phyloP scores from a whole-genome alignment of 2,113 vertebrate species.

The Peromyscus californicus region DNA sequence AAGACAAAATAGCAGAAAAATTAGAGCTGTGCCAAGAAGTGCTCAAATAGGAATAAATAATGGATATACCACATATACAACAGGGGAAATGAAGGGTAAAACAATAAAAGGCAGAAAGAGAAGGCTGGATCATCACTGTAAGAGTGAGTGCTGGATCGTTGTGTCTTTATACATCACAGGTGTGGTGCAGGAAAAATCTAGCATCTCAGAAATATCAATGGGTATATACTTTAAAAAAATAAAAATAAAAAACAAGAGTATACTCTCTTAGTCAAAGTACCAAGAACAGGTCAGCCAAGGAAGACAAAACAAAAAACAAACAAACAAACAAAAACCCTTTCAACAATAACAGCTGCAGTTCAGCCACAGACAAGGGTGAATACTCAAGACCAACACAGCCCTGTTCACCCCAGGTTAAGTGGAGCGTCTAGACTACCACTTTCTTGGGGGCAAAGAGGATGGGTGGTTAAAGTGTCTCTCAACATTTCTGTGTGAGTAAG shows the following conservation, averaged over 20 bases:
- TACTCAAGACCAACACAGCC: not conserved
- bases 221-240: not conserved
- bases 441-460: not conserved
- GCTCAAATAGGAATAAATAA: not conserved
- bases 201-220: slow-evolving; percentile 24
- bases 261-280: slow-evolving; percentile 27
- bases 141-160: not conserved
- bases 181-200: not conserved
- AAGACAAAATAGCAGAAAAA: not conserved
- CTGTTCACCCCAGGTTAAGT: not conserved
- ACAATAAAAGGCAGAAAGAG: not conserved
- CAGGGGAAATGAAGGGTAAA: not conserved
- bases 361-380: slow-evolving; percentile 27
- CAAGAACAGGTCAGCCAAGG: not conserved
- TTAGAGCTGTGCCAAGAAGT: not conserved
- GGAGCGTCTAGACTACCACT: not conserved
- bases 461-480: not conserved
- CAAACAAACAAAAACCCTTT: not conserved
- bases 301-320: slow-evolving; percentile 1
- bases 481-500: not conserved
- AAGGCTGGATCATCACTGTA: not conserved
- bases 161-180: not conserved
- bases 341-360: not conserved
- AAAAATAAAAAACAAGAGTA: not conserved
- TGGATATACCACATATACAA: not conserved